Evolutionary conservation across 2,888 invertebrate species (phyloP).

Genomic region (Leptinotarsa haldemani): DNA sequence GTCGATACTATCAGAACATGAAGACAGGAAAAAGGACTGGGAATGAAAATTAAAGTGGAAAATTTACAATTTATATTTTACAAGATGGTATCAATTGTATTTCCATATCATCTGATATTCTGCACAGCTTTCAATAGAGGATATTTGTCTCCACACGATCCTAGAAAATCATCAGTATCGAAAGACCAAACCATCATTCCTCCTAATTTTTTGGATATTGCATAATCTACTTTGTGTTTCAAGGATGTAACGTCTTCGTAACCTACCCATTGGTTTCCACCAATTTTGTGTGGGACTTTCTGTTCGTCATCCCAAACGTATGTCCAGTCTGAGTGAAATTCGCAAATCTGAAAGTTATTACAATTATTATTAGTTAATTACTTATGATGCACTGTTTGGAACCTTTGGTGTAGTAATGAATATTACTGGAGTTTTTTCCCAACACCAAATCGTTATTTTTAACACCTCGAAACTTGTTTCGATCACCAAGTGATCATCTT

Average conservation of each 20-base stretch:
- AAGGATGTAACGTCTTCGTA: constrained; percentile 73
- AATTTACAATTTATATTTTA: no score
- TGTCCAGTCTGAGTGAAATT: constrained; percentile 49
- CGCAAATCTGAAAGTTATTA: constrained; percentile 55
- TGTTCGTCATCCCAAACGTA: constrained; percentile 62
- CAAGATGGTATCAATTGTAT: neutral
- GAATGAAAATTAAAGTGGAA: no score
- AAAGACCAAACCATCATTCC: constrained; percentile 83
- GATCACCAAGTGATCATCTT: no score
- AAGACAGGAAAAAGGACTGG: no score
- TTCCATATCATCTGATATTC: neutral
- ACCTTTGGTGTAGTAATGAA: no score
- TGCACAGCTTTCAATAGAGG: constrained; percentile 49
- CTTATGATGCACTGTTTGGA: no score
- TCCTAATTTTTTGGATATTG: constrained; percentile 58
- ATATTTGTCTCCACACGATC: constrained; percentile 66
- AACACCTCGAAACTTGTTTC: no score
- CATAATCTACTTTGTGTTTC: constrained; percentile 64
- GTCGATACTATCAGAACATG: no score
- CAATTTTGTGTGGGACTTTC: constrained; percentile 71
- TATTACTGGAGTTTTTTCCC: no score
- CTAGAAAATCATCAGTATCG: constrained; percentile 80
- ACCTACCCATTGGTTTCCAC: constrained; percentile 75
- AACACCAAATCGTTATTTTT: no score
- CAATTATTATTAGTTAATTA: neutral